Base-by-base conservation (phyloP, 1,140 invertebrate genomes). In the Palaemon carinicauda region DNA sequence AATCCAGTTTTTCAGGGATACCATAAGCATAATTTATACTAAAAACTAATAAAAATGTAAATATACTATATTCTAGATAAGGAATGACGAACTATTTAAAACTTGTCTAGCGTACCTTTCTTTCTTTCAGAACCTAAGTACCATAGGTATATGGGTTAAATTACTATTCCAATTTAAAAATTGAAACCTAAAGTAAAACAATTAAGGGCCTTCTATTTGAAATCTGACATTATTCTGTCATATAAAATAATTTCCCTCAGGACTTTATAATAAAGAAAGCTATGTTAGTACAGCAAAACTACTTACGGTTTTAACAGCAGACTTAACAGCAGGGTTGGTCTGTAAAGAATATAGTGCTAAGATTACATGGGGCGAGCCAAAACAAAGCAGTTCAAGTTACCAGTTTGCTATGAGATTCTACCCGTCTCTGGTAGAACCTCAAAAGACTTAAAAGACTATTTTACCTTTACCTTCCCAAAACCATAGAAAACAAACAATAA, bases 291-390 rank as follows among this genome's bases (percentile, higher is more conserved):
- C 33, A 41, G 65, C 65, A 29, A 41, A 33, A 50, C 60, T 85
- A 80, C 81, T 95, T 93, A 96, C 95, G 91, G 95, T 94, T 93
- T 96, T 95, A 73, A 96, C 95, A 89, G 95, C 95, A 90, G 94
- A 95, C 92, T 95, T 96, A 90, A 96, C 93, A 89, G 95, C 95
- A 89, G 96, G 95, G 93, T 96, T 96, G 51, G 95, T 95, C 94
- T 96, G 92, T 82, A 94, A 94, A 79, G 88, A 89, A 89, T 90
- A 91, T 87, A 89, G 21, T 56, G 53, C 78, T 54, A 80, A 56
- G 33, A 80, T 80, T 80, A 80, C 33, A 80, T 24, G 52, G 56
- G 56, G 78, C 78, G 60, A 60, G 78, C 78, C 52, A 52, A 54
- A 24, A 80, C 21, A 29, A 80, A 79, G 53, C 51, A 52, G 56